Evolutionary conservation across 30 jellyfish, hydroid and myxozoan species (phyloP), one percentile per base, ranked within the genome.

Genomic region (Mastigias papua): DNA sequence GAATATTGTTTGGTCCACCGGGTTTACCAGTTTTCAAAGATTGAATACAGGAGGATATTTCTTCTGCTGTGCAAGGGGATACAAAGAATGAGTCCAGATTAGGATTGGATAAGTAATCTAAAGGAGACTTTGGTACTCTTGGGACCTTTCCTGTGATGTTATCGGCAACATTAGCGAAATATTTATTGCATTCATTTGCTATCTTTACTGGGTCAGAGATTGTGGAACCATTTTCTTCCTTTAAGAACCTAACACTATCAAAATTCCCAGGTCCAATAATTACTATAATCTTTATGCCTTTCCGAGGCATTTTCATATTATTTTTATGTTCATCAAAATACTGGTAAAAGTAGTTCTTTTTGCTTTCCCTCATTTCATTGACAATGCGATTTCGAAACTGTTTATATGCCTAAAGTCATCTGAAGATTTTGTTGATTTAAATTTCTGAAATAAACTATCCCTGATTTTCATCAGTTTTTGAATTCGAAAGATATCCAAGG

Each of bases 121-220:
- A 51, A 1, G 78, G 78, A 49, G 88, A 77, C 10, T 16, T 77
- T 7, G 78, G 78, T 3, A 26, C 22, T 77, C 88, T 77, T 23
- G 76, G 16, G 78, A 77, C 48, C 48, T 26, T 42, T n/a, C 26
- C 21, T 17, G 75, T 72, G 28, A 72, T 72, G 4, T 34, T 28
- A 35, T 31, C 8, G 13, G 67, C 84, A 67, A 67, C 79, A 76
- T 16, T 76, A 5, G 75, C 48, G 75, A 77, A 77, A 11, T n/a
- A 77, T 25, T 77, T 2, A 28, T 77, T 77, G 28, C 49, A 77
- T 49, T 77, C 77, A n/a, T 48, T 57, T 8, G 88, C 78, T 4
- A 77, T 51, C 48, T 50, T 50, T 25, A 17, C 77, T 11, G 88
- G 88, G 22, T 77, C 88, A 17, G 58, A 20, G 63, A 57, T 77